Base-by-base conservation (phyloP, 2,113 vertebrate genomes). In the Thinocorus orbignyianus region DNA sequence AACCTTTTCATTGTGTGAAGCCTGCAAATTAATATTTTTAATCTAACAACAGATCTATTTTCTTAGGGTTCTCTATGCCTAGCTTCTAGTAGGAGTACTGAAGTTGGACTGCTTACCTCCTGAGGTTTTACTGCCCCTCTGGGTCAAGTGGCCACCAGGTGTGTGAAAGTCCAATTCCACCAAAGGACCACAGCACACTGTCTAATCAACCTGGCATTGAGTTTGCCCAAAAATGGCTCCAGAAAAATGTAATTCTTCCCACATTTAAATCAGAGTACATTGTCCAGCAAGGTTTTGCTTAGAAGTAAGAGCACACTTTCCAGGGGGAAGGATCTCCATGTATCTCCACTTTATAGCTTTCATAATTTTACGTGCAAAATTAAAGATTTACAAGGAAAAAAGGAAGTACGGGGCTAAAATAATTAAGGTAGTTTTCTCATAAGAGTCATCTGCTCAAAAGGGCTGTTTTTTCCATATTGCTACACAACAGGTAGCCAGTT, bases 61-160 rank as follows among this genome's bases (percentile, higher is more conserved):
- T 69, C 44, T 82, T 80, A 57, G 7, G 7, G 35, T 58, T 66
- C 82, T 80, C n/a, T 58, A 9, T 17, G 31, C 14, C 3, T 79
- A 57, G 55, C n/a, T 82, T 87, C 37, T 3, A 1, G 28, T 66
- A 78, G 60, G 33, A 81, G 17, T 61, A 55, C 10, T 71, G 42
- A 78, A 19, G 60, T 2, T 74, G 64, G 30, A 78, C 62, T 30
- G 28, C 25, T 87, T 44, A 46, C 7, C 54, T 66, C 42, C 37
- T 31, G 33, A 79, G 49, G 46, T 72, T 82, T 72, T 85, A 81
- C 26, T 77, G n/a, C 19, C 17, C 25, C 24, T 64, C 41, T 23
- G 30, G 28, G 31, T 41, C 0, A 0, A 79, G 57, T 25, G 52
- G 42, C 25, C 23, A 46, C 23, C 30, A 4, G 3, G 46, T 2